A percentile compares a stretch with the other conserved stretches of the same genome.
These are phyloP conservation scores for Chelonia mydas DNA, from an alignment of 2,797 vertebrate genomes.

Conservation along the genomic window DNA sequence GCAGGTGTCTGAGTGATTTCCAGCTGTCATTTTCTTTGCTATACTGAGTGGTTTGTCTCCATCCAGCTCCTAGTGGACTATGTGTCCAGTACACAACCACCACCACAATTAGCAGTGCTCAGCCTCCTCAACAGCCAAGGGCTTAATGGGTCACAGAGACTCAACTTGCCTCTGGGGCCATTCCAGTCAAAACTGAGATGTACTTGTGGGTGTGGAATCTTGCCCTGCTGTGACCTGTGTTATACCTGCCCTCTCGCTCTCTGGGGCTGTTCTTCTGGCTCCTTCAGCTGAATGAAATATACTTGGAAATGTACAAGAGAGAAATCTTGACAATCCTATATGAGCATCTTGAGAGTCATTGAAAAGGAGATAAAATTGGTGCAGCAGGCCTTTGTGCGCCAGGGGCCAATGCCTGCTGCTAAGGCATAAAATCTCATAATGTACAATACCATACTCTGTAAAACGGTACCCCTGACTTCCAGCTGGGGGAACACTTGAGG, in stretches of 20 bases:
- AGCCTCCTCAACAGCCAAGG: neutral
- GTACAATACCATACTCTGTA: neutral
- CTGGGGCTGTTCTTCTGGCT: neutral
- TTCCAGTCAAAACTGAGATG: neutral
- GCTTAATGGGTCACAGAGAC: neutral
- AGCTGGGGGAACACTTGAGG: neutral
- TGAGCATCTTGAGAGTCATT: neutral
- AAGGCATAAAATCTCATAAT: neutral
- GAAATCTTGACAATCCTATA: neutral
- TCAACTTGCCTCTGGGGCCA: neutral
- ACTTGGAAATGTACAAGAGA: neutral
- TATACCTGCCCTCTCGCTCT: neutral
- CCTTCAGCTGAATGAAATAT: neutral
- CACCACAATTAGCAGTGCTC: neutral
- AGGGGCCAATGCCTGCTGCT: neutral
- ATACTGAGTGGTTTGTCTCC: neutral
- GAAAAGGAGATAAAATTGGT: neutral
- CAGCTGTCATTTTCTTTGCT: neutral
- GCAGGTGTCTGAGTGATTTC: neutral
- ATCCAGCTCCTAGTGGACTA: neutral
- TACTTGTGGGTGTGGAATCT: neutral
- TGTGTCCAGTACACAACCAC: neutral
- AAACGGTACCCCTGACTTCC: neutral
- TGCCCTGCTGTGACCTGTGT: neutral
- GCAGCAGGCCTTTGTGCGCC: neutral